These are phyloP conservation scores for Danaus plexippus DNA, from an alignment of 1,140 invertebrate species.

Conservation along the genomic window DNA sequence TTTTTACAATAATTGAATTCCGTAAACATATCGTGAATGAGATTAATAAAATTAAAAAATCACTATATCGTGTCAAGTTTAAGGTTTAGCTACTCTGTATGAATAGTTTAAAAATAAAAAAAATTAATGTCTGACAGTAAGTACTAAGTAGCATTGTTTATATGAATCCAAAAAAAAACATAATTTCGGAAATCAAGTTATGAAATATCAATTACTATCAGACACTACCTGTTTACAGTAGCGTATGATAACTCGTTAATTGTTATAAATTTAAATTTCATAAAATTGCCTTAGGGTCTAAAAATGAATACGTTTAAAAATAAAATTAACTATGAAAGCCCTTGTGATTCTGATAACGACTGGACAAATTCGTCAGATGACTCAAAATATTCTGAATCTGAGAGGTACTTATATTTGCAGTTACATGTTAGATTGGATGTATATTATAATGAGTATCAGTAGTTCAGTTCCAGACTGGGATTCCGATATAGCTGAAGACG, in stretches of 20 bases:
- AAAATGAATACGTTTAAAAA: slow-evolving; percentile 41
- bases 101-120: too few relatives aligned
- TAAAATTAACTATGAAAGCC: slow-evolving; percentile 48
- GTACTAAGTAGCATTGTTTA: too few relatives aligned
- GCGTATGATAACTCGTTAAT: neutral
- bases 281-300: slow-evolving; percentile 13
- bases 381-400: slow-evolving; percentile 60
- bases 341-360: slow-evolving; percentile 58
- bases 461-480: slow-evolving; percentile 79
- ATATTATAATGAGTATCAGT: slow-evolving; percentile 12
- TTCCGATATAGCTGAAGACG: slow-evolving; percentile 71
- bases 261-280: slow-evolving; percentile 23
- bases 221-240: neutral
- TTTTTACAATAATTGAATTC: too few relatives aligned
- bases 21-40: too few relatives aligned
- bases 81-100: too few relatives aligned
- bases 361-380: slow-evolving; percentile 60
- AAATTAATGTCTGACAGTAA: too few relatives aligned
- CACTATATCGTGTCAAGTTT: too few relatives aligned
- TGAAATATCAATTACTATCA: neutral
- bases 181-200: neutral
- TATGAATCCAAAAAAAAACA: too few relatives aligned
- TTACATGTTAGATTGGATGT: neutral
- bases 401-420: slow-evolving; percentile 35
- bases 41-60: too few relatives aligned